Evolutionary conservation across 1,140 invertebrate genomes (phyloP), one percentile per base, ranked within the genome.

Genomic region (Caenorhabditis inopinata): DNA sequence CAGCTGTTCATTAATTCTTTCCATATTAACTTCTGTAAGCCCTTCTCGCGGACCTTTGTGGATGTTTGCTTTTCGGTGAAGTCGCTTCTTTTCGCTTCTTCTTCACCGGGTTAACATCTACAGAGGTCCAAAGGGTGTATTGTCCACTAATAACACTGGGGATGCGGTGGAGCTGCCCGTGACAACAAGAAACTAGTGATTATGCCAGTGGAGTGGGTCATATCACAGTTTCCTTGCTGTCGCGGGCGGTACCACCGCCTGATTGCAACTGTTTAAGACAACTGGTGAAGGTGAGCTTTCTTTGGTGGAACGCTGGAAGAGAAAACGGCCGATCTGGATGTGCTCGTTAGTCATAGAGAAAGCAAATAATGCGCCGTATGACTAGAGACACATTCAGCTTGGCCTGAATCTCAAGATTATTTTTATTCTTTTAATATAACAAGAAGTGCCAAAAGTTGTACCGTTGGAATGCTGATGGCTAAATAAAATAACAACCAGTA

Each of bases 381-480:
- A 75, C 74, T 75, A 75, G 74, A 75, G 74, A 78, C 76, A 78
- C 76, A 78, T 78, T 78, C 76, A 78, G 76, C 76, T 78, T 78
- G 75, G 75, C 75, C 46, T 75, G 42, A 23, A 32, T 47, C 46
- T 47, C 73, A 47, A 25, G 1, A n/a, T n/a, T n/a, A n/a, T 23
- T 42, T 5, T 42, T 5, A 42, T 7, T 42, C 14, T 42, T 42
- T 42, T 14, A 42, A 42, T 14, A n/a, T n/a, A n/a, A n/a, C n/a
- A n/a, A n/a, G n/a, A n/a, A n/a, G n/a, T n/a, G n/a, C n/a, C n/a
- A n/a, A n/a, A n/a, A n/a, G n/a, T n/a, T n/a, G n/a, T n/a, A n/a
- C n/a, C n/a, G n/a, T n/a, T n/a, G n/a, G n/a, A n/a, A n/a, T n/a
- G n/a, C n/a, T n/a, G n/a, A n/a, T n/a, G n/a, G n/a, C n/a, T n/a